Conservation (phyloP, 53 echinoderm and acorn worm species). For the Glandiceps talaboti region DNA sequence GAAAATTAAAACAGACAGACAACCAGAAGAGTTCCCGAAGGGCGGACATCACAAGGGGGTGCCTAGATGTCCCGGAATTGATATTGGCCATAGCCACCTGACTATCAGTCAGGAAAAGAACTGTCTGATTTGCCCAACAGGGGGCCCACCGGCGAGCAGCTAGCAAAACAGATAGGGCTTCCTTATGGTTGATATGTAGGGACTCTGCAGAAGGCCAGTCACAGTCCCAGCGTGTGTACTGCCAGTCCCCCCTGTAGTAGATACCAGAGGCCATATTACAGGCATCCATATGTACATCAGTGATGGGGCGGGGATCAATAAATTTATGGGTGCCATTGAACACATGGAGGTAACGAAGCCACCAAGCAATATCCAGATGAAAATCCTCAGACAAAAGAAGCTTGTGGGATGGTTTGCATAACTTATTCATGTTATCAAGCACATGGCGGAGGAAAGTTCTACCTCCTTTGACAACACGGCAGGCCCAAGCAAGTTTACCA, state of each 20-base stretch:
- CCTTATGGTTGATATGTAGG: slow-evolving; percentile 12
- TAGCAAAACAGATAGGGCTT: slow-evolving; percentile 4
- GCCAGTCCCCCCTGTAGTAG: slow-evolving; percentile 9
- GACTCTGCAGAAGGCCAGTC: slow-evolving; percentile 3
- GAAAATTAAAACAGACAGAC: not conserved
- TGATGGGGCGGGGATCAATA: not conserved
- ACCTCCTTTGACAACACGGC: not conserved
- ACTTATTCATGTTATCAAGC: not conserved
- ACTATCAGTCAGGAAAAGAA: slow-evolving; percentile 6
- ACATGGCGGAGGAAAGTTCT: not conserved
- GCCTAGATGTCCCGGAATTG: slow-evolving; percentile 3
- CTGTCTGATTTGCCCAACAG: not conserved
- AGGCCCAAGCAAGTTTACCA: not conserved
- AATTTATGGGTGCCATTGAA: not conserved
- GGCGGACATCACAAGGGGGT: slow-evolving; percentile 1
- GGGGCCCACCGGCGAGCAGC: slow-evolving; percentile 9
- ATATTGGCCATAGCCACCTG: not conserved
- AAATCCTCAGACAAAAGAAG: slow-evolving; percentile 3
- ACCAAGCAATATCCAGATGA: slow-evolving; percentile 3
- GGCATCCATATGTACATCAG: not conserved
- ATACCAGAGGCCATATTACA: slow-evolving; percentile 5
- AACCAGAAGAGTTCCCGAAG: slow-evolving; percentile 11
- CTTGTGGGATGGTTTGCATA: not conserved
- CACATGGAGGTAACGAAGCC: not conserved
- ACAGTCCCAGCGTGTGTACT: not conserved